Percentiles rank a stretch among this genome's conserved stretches.
phyloP scores from a whole-genome alignment of 2,113 vertebrate species.

The Oryzias woworae region DNA sequence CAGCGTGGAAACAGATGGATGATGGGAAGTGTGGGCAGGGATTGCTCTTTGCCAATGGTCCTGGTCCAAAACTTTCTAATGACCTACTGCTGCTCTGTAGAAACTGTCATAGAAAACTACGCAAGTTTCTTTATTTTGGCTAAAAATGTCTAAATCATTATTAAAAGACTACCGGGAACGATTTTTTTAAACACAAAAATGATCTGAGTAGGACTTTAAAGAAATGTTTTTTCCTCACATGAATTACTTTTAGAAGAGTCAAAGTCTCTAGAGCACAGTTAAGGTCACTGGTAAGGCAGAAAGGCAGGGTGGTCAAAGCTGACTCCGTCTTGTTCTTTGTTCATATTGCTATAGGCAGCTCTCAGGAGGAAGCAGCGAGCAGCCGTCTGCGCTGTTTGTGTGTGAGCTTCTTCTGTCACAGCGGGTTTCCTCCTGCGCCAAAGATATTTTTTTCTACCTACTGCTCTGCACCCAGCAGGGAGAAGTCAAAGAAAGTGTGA shows the following conservation, averaged over 20 bases:
- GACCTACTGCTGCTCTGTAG: no score
- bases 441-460: conserved; percentile 37
- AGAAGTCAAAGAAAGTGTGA: conserved; percentile 20
- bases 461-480: conserved; percentile 37
- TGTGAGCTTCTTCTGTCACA: conserved; percentile 38
- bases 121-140: no score
- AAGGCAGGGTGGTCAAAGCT: conserved; percentile 14
- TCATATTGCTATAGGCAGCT: conserved; percentile 58
- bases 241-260: conserved; percentile 5
- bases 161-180: no score
- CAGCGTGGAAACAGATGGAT: no score
- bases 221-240: no score
- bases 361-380: conserved; percentile 40
- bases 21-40: no score
- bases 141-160: no score
- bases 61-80: no score
- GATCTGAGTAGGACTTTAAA: no score
- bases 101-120: no score
- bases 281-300: conserved; percentile 42
- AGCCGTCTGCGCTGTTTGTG: conserved; percentile 34
- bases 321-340: conserved; percentile 34
- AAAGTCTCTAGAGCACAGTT: conserved; percentile 26
- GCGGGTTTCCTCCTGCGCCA: conserved; percentile 30
- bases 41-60: no score
- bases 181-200: no score